phyloP scores from a whole-genome alignment of 1,140 invertebrate species.

The Drosophila rufa region DNA sequence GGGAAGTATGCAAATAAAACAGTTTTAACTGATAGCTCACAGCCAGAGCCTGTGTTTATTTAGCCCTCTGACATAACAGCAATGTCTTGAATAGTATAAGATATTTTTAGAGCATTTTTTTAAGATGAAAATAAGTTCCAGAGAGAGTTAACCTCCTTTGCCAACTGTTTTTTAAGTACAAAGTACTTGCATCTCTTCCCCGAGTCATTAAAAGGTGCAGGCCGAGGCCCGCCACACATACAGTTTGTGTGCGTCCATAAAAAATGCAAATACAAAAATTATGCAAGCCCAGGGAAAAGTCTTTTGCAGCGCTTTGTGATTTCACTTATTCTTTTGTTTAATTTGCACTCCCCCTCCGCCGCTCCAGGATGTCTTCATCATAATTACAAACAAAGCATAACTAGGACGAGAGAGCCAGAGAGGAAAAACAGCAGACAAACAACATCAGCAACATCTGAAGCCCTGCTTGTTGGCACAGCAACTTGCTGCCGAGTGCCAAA shows the following conservation, averaged over 20 bases:
- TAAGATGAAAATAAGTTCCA: background rate
- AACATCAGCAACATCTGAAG: constrained; percentile 27
- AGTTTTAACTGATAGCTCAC: constrained; percentile 14
- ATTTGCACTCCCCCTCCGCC: constrained; percentile 48
- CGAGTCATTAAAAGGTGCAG: constrained; percentile 14
- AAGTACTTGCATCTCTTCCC: background rate
- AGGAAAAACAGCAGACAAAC: constrained; percentile 50
- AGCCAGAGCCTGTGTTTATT: background rate
- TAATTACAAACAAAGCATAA: constrained; percentile 70
- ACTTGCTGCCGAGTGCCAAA: constrained; percentile 49
- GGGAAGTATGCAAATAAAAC: constrained; percentile 32
- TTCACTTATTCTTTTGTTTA: constrained; percentile 71
- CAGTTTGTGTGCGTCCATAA: background rate
- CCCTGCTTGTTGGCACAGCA: constrained; percentile 62
- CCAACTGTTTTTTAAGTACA: background rate
- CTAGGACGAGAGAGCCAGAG: constrained; percentile 19
- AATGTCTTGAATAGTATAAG: background rate
- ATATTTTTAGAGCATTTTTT: too few relatives aligned
- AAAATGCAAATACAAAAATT: constrained; percentile 70
- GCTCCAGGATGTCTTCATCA: constrained; percentile 56
- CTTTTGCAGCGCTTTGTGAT: constrained; percentile 60
- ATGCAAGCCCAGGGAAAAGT: constrained; percentile 35
- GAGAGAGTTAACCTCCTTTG: background rate
- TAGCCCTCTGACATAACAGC: background rate
- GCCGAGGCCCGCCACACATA: background rate